phyloP scores from a whole-genome alignment of 1,140 invertebrate species.

The Adoxophyes honmai region DNA sequence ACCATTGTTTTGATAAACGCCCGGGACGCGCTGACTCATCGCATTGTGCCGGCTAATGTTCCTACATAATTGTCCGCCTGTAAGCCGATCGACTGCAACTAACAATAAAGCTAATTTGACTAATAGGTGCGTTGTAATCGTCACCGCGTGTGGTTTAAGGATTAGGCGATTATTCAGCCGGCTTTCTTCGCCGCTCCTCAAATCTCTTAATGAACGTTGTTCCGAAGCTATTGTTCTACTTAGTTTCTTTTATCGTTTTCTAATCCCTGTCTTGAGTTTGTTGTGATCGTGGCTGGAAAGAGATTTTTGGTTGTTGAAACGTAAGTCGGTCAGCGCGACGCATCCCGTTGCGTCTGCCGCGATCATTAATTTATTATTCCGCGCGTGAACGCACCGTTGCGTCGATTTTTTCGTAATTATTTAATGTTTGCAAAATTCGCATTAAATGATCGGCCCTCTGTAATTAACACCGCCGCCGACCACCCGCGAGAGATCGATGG shows the following conservation, averaged over 20 bases:
- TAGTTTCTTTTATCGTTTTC: conserved; percentile 30
- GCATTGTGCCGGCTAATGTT: conserved; percentile 60
- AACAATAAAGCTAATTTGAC: conserved; percentile 76
- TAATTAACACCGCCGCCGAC: conserved; percentile 61
- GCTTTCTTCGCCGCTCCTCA: conserved; percentile 43
- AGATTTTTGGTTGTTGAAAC: neutral
- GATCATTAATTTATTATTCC: conserved; percentile 63
- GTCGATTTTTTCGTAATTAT: conserved; percentile 59
- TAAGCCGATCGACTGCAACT: conserved; percentile 61
- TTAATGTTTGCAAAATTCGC: conserved; percentile 68
- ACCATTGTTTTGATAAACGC: conserved; percentile 75
- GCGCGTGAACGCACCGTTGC: conserved; percentile 51
- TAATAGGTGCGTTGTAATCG: conserved; percentile 74
- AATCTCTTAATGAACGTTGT: conserved; percentile 49
- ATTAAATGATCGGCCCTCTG: conserved; percentile 60
- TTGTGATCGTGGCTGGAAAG: conserved; percentile 3
- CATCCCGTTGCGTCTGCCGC: conserved; percentile 22
- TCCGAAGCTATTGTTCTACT: conserved; percentile 63
- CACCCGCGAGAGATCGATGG: conserved; percentile 51
- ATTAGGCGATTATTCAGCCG: conserved; percentile 58
- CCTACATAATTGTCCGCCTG: conserved; percentile 61
- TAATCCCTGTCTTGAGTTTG: conserved; percentile 31
- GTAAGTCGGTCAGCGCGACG: neutral
- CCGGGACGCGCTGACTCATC: conserved; percentile 64
- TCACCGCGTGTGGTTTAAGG: conserved; percentile 72